phyloP scores from a whole-genome alignment of 2,797 vertebrate genomes.

The Gambelia wislizenii region DNA sequence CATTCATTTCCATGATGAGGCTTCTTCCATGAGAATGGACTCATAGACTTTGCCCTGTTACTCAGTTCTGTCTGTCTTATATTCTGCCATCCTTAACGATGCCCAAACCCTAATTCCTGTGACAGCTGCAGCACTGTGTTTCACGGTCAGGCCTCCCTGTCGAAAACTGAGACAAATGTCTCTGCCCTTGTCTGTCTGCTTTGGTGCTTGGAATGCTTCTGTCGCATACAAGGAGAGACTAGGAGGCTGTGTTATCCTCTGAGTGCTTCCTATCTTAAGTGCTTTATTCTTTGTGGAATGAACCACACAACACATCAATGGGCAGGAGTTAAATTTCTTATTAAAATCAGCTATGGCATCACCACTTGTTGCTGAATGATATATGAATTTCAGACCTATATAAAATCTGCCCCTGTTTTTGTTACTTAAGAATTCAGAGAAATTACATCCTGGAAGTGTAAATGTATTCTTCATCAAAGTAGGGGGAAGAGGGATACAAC shows the following conservation, averaged over 20 bases:
- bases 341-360: constrained; percentile 41
- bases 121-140: neutral
- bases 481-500: neutral
- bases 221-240: neutral
- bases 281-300: neutral
- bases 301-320: neutral
- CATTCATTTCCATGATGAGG: neutral
- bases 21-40: neutral
- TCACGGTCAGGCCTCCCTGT: neutral
- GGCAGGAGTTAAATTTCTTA: constrained; percentile 13
- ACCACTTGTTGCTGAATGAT: constrained; percentile 46
- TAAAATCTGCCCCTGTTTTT: neutral
- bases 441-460: constrained; percentile 13
- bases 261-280: neutral
- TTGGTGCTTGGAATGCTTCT: neutral
- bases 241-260: neutral
- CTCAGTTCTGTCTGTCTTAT: neutral
- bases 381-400: neutral
- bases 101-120: neutral
- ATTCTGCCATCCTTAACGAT: neutral
- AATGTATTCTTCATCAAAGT: neutral
- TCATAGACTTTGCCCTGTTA: too few species aligned
- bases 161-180: neutral
- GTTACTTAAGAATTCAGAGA: constrained; percentile 1
- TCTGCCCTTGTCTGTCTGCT: neutral